Evolutionary conservation across 2,113 vertebrate genomes (phyloP), one percentile per base, ranked within the genome.

Genomic region (Sterna hirundo): DNA sequence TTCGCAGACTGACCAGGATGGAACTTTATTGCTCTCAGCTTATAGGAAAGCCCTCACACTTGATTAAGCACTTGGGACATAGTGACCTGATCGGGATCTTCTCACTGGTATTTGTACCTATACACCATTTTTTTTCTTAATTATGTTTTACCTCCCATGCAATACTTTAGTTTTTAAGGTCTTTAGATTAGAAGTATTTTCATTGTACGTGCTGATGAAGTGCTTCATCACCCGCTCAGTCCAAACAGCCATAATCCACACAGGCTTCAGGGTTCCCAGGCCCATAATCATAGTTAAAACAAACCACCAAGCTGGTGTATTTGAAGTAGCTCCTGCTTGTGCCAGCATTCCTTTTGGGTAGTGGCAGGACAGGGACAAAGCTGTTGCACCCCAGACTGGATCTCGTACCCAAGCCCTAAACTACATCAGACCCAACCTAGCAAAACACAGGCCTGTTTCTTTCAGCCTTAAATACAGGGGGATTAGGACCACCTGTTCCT

Each of bases 381-480:
- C 6, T 32, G 7, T 9, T 68, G 55, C 6, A 36, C 17, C 9
- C 13, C 47, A 70, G 7, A 21, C 23, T 15, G 15, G 7, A 6
- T 15, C 27, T 27, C 3, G 1, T 6, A 22, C 4, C 2, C 9
- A 44, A 65, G 3, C 27, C 36, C 32, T 13, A 30, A 61, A 23
- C 1, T 25, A 30, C 6, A 38, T 0, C 25, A 5, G 5, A 71
- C 2, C 47, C 38, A 29, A 18, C 2, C 8, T 5, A 54, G 4
- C 3, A 54, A 14, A 51, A n/a, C 1, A 5, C 0, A 0, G 0
- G 1, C 0, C 16, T 13, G 0, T 25, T 27, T 72, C 65, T 46
- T 77, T 61, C 68, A 66, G 13, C 71, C 54, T 76, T 72, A 90
- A 83, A 85, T 72, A 47, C 36, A 46, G 25, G 32, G 8, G 20